phyloP scores from a whole-genome alignment of 2,888 invertebrate species.

The Monochamus alternatus region DNA sequence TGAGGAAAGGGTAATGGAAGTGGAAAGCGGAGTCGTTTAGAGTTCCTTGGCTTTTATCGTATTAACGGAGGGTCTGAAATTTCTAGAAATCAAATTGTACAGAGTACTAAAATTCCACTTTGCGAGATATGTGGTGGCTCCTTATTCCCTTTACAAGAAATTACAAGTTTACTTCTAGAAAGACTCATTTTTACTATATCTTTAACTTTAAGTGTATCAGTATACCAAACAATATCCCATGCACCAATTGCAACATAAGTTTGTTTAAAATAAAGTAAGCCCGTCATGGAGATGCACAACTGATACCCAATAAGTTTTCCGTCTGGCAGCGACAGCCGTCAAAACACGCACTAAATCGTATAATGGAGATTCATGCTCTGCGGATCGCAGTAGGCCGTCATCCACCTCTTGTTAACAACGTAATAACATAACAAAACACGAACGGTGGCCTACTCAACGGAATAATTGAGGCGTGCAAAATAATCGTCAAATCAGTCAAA shows the following conservation, averaged over 20 bases:
- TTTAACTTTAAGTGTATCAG: too few relatives aligned
- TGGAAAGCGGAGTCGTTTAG: not conserved
- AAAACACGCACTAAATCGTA: conserved; percentile 39
- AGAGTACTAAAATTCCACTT: not conserved
- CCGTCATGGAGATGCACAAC: not conserved
- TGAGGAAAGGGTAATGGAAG: conserved; percentile 1
- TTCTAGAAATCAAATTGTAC: not conserved
- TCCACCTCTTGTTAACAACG: conserved; percentile 39
- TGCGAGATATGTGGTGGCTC: too few relatives aligned
- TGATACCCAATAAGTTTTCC: conserved; percentile 19
- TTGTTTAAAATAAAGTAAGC: too few relatives aligned
- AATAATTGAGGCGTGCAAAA: conserved; percentile 45
- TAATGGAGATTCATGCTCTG: conserved; percentile 38
- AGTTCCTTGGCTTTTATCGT: not conserved
- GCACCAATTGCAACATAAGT: too few relatives aligned
- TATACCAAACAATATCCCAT: too few relatives aligned
- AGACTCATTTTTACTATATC: too few relatives aligned
- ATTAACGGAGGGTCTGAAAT: not conserved
- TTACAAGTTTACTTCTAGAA: too few relatives aligned
- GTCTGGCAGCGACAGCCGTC: conserved; percentile 44
- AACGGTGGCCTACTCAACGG: conserved; percentile 39
- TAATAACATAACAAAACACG: conserved; percentile 38
- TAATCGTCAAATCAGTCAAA: conserved; percentile 45
- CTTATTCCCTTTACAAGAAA: too few relatives aligned
- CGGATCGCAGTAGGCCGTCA: conserved; percentile 26